A percentile compares a stretch with the other conserved stretches of the same genome.
Evolutionary conservation across 2,888 invertebrate genomes (phyloP).

Genomic region (Coleophora deauratella): DNA sequence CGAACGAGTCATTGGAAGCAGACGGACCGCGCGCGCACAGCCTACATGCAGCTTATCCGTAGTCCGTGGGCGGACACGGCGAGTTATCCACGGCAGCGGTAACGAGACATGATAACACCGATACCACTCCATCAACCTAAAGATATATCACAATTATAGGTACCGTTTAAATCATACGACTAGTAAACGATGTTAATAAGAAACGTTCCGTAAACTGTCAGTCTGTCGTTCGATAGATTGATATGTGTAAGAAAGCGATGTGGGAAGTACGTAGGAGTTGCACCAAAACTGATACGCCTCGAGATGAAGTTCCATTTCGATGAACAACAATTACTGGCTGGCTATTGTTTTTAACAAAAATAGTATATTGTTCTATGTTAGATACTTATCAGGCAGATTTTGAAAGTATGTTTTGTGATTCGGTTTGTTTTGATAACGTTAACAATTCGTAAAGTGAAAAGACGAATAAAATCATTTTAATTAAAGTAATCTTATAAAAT

Average conservation of each 20-base stretch:
- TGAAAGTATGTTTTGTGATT: background rate
- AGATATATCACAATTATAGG: conserved; percentile 29
- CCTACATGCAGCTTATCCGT: conserved; percentile 27
- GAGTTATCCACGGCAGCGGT: conserved; percentile 38
- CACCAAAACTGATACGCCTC: conserved; percentile 33
- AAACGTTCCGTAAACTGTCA: conserved; percentile 32
- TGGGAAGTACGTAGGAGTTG: conserved; percentile 52
- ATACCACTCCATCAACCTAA: conserved; percentile 20
- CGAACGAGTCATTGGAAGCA: conserved; percentile 20
- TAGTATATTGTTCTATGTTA: conserved; percentile 30
- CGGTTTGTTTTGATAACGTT: background rate
- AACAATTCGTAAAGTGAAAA: background rate
- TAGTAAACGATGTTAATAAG: conserved; percentile 30
- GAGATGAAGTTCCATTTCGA: conserved; percentile 38
- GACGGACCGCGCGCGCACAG: conserved; percentile 12
- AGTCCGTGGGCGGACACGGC: conserved; percentile 44
- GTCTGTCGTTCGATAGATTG: conserved; percentile 34
- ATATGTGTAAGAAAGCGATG: conserved; percentile 20
- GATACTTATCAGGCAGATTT: background rate
- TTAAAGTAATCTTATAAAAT: too few species aligned
- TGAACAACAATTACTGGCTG: conserved; percentile 33
- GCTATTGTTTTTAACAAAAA: conserved; percentile 44
- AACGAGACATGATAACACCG: conserved; percentile 33
- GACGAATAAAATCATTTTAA: too few species aligned
- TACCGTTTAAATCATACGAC: conserved; percentile 23